phyloP scores from a whole-genome alignment of 2,888 invertebrate genomes.

The Leucophenga maculata region DNA sequence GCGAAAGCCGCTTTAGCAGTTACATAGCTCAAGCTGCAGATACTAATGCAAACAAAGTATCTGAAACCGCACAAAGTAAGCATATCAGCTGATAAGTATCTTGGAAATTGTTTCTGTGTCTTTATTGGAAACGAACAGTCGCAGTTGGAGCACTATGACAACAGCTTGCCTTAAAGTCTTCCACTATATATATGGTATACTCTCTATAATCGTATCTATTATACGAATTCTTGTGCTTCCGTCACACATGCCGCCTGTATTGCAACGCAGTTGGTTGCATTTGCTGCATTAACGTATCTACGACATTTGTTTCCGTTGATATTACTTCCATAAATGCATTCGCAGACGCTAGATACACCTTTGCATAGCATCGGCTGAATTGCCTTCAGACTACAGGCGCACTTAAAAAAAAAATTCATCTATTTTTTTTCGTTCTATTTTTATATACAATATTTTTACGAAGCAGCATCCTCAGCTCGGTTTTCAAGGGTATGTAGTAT shows the following conservation, averaged over 20 bases:
- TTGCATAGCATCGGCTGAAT: background rate
- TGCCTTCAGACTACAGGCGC: background rate
- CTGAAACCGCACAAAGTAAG: background rate
- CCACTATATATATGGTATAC: too few species aligned
- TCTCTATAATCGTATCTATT: too few species aligned
- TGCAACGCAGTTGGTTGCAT: background rate
- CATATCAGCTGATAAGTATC: slow-evolving; percentile 25
- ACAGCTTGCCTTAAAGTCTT: background rate
- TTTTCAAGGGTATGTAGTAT: too few species aligned
- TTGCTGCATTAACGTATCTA: background rate
- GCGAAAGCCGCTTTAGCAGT: too few species aligned
- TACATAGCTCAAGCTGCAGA: too few species aligned
- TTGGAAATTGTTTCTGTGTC: background rate
- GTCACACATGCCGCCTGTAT: background rate
- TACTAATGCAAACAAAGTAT: too few species aligned
- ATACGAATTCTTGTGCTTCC: background rate
- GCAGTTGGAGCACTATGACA: background rate
- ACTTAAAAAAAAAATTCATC: slow-evolving; percentile 11
- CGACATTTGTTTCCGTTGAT: slow-evolving; percentile 23
- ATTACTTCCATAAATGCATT: background rate
- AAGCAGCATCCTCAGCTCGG: too few species aligned
- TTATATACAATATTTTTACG: background rate
- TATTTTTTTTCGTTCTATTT: background rate
- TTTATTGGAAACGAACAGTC: background rate
- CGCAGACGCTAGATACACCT: background rate